Evolutionary conservation across 2,113 vertebrate species (phyloP).

Genomic region (Butastur rufipennis): DNA sequence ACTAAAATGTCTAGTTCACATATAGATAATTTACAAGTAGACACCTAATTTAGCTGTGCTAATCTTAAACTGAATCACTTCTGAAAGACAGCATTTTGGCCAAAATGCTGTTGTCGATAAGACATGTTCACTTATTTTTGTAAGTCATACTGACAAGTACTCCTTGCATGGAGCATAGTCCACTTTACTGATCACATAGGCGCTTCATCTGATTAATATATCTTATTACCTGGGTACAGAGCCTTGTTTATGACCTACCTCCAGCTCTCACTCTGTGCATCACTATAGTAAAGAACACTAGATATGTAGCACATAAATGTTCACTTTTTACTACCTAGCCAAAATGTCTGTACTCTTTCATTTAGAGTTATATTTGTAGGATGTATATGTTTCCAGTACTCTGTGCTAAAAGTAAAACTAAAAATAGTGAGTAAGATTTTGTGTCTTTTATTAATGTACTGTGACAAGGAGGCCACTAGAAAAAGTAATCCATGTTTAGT

Average conservation of each 20-base stretch:
- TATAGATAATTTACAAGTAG: background rate
- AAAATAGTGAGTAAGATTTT: constrained; percentile 8
- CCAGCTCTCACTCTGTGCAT: background rate
- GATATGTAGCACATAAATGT: background rate
- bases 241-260: background rate
- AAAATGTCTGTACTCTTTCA: background rate
- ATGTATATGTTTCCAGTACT: background rate
- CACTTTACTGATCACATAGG: background rate
- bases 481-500: background rate
- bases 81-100: background rate
- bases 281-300: background rate
- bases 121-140: background rate
- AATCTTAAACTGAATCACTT: background rate
- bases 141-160: background rate
- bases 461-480: background rate
- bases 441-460: background rate
- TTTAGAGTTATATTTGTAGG: background rate
- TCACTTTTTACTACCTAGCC: background rate
- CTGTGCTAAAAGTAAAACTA: constrained; percentile 1
- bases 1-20: background rate
- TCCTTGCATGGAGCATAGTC: background rate
- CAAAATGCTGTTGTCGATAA: background rate
- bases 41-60: background rate
- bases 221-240: background rate
- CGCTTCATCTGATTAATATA: background rate